Percentiles rank a stretch among this genome's conserved stretches.
Evolutionary conservation across 1,140 invertebrate genomes (phyloP).

Genomic region (Drosophila chauvacae): DNA sequence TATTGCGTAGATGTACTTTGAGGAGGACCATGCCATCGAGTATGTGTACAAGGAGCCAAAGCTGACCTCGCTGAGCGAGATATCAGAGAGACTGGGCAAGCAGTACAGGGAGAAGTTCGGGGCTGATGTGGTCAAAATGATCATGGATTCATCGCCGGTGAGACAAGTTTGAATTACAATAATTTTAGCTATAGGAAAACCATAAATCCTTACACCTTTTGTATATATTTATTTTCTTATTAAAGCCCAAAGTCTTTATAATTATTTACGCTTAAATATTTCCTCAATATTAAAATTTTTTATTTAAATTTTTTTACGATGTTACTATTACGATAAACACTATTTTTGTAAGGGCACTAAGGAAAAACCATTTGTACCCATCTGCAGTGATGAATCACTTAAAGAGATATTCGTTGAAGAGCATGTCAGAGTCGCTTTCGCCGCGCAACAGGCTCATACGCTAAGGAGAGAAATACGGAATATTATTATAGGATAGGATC

Average conservation of each 20-base stretch:
- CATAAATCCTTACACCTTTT: neutral
- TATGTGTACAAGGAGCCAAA: slow-evolving; percentile 98
- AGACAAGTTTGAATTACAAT: slow-evolving; percentile 60
- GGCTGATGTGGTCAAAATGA: slow-evolving; percentile 93
- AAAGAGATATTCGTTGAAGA: slow-evolving; percentile 63
- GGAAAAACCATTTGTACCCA: slow-evolving; percentile 6
- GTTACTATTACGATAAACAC: slow-evolving; percentile 13
- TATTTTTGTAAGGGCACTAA: slow-evolving; percentile 17
- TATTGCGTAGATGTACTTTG: slow-evolving; percentile 90
- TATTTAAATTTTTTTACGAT: slow-evolving; percentile 11
- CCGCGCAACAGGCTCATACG: slow-evolving; percentile 56
- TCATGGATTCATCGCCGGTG: slow-evolving; percentile 95
- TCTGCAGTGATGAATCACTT: slow-evolving; percentile 39
- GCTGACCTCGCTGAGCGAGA: slow-evolving; percentile 95
- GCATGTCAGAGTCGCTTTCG: slow-evolving; percentile 57
- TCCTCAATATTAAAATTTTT: slow-evolving; percentile 1
- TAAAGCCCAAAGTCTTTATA: too few species aligned
- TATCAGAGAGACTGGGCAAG: slow-evolving; percentile 92
- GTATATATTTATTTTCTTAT: too few species aligned
- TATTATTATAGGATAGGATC: neutral
- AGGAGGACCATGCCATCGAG: slow-evolving; percentile 95
- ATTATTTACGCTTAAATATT: too few species aligned
- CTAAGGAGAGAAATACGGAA: slow-evolving; percentile 1
- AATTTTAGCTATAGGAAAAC: neutral
- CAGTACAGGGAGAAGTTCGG: slow-evolving; percentile 95